These are phyloP conservation scores for Periophthalmodon schlosseri DNA, from an alignment of 2,113 vertebrate genomes.

Conservation along the genomic window DNA sequence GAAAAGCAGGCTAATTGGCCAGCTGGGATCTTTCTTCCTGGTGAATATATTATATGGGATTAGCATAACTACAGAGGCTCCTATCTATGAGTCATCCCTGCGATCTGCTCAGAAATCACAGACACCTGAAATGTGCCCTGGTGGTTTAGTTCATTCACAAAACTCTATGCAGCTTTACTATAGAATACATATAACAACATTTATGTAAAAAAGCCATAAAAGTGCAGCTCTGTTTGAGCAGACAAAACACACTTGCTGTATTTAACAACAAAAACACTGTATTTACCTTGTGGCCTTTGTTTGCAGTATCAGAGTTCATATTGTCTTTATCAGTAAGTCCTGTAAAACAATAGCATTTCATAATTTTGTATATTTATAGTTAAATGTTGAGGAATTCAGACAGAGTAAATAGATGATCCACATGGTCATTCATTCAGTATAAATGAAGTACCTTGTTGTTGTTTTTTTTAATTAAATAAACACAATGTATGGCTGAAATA, in stretches of 20 bases:
- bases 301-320: slow-evolving; percentile 83
- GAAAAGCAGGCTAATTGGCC: slow-evolving; percentile 57
- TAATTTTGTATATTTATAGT: background rate
- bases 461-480: too few species aligned
- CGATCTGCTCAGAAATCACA: slow-evolving; percentile 29
- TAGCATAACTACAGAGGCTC: slow-evolving; percentile 70
- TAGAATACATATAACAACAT: background rate
- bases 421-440: too few species aligned
- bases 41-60: slow-evolving; percentile 65
- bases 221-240: background rate
- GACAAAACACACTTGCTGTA: background rate
- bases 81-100: slow-evolving; percentile 60
- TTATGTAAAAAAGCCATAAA: background rate
- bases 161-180: slow-evolving; percentile 20
- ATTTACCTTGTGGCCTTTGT: slow-evolving; percentile 89
- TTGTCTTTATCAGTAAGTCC: slow-evolving; percentile 94
- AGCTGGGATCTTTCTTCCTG: slow-evolving; percentile 67
- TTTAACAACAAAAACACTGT: background rate
- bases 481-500: background rate
- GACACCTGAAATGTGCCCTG: slow-evolving; percentile 27
- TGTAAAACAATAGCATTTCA: slow-evolving; percentile 53
- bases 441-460: too few species aligned
- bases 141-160: slow-evolving; percentile 37
- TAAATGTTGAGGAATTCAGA: background rate
- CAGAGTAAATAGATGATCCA: background rate